Percentiles rank a stretch among this genome's conserved stretches.
These are phyloP conservation scores for Papilio dardanus DNA, from an alignment of 1,140 invertebrate genomes.

Conservation along the genomic window DNA sequence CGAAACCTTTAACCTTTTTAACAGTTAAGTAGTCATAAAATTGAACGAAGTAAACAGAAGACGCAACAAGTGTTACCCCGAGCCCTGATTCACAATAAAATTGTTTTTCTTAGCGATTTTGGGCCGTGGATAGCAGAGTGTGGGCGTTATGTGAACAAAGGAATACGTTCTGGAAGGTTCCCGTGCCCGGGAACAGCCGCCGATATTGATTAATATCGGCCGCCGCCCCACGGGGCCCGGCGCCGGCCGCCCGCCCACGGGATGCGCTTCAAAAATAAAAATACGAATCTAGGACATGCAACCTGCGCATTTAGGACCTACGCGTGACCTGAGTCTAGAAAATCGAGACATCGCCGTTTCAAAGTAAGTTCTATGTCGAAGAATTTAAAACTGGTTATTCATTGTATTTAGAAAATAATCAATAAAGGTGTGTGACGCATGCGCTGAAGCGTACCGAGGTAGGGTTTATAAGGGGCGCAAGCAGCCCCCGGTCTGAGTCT, in stretches of 20 bases:
- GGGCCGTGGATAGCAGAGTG: not conserved
- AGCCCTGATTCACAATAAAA: not conserved
- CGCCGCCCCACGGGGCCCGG: no score
- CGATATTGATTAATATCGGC: conserved; percentile 25
- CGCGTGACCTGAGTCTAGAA: conserved; percentile 1
- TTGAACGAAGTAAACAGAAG: not conserved
- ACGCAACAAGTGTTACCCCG: not conserved
- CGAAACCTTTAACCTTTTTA: no score
- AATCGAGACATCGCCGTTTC: not conserved
- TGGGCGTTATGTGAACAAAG: not conserved
- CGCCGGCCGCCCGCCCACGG: not conserved
- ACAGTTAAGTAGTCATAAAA: not conserved
- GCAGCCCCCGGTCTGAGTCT: not conserved
- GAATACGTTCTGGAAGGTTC: conserved; percentile 21
- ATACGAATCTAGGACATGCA: conserved; percentile 22
- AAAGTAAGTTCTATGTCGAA: not conserved
- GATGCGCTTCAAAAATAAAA: conserved; percentile 2
- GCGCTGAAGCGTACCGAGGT: not conserved
- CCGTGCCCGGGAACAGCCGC: not conserved
- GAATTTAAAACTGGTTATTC: not conserved
- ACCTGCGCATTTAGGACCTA: conserved; percentile 21
- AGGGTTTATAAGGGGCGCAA: conserved; percentile 1
- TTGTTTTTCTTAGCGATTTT: not conserved
- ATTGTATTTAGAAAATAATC: not conserved
- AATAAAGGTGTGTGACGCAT: conserved; percentile 12